phyloP scores from a whole-genome alignment of 2,888 invertebrate species.

The Latrodectus elegans region DNA sequence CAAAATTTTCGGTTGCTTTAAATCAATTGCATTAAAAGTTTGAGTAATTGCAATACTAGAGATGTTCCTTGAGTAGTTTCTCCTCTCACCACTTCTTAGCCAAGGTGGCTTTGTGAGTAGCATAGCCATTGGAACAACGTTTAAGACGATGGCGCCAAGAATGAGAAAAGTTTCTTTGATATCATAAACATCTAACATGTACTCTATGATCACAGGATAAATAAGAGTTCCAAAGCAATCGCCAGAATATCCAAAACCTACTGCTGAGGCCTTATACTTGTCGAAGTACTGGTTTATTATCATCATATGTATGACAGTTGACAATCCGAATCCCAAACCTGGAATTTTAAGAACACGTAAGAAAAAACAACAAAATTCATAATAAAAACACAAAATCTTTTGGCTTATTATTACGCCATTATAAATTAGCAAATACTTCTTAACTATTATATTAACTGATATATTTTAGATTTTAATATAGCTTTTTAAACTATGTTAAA shows the following conservation, averaged over 20 bases:
- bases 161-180: constrained; percentile 64
- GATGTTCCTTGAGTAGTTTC: neutral
- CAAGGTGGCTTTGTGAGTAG: constrained; percentile 36
- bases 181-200: constrained; percentile 40
- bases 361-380: too few species aligned
- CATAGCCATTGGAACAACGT: constrained; percentile 35
- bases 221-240: constrained; percentile 69
- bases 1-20: neutral
- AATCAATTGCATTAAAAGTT: neutral
- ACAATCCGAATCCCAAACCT: constrained; percentile 69
- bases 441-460: too few species aligned
- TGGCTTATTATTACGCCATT: too few species aligned
- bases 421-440: too few species aligned
- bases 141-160: constrained; percentile 52
- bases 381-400: too few species aligned
- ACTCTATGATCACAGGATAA: constrained; percentile 61
- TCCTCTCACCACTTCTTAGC: constrained; percentile 5
- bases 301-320: constrained; percentile 59
- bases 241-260: constrained; percentile 68
- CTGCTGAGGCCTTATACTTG: constrained; percentile 66
- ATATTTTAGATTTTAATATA: too few species aligned
- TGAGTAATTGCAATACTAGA: neutral
- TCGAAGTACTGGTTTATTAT: constrained; percentile 70
- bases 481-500: too few species aligned
- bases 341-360: neutral